Evolutionary conservation across 2,888 invertebrate genomes (phyloP), one percentile per base, ranked within the genome.

Genomic region (Entomobrya proxima): DNA sequence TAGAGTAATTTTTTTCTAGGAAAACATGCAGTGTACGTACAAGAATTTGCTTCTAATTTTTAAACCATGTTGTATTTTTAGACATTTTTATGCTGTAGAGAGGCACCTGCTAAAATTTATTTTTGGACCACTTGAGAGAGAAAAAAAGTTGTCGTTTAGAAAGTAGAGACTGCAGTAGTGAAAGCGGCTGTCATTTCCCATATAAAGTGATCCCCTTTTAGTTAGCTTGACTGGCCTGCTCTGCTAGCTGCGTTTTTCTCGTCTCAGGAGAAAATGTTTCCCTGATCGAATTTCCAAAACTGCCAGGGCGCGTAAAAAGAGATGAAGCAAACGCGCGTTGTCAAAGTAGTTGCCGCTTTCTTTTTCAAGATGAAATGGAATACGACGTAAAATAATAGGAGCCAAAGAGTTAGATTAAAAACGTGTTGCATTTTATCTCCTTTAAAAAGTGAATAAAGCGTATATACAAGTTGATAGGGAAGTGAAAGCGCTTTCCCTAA

Each of bases 201-300:
- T 35, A 64, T 35, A 1, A 64, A 35, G n/a, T n/a, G n/a, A n/a
- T n/a, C n/a, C n/a, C 64, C 7, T 64, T 18, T 35, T 18, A 32
- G 9, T 64, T 35, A 64, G 18, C 64, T 55, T 13, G 3, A 27
- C 18, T 55, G 2, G 30, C 30, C 9, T 7, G 13, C 9, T 35
- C 35, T 64, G n/a, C 24, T 35, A 9, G 3, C 32, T 64, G 5
- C 35, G 32, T 64, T 27, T 4, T 27, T 4, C 55, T 35, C 27
- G 5, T 32, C 61, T 61, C 32, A 32, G 15, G 35, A 35, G 64
- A 64, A 35, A 30, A n/a, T n/a, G n/a, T n/a, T n/a, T 64, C 64
- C 64, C 64, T 64, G 64, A 64, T 64, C 64, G 35, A 64, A 64
- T 64, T 64, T 64, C 9, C n/a, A 1, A 64, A 35, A n/a, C n/a